Percentiles rank a stretch among this genome's conserved stretches.
Evolutionary conservation across 2,797 vertebrate genomes (phyloP).

Genomic region (Onychomys leucogaster): DNA sequence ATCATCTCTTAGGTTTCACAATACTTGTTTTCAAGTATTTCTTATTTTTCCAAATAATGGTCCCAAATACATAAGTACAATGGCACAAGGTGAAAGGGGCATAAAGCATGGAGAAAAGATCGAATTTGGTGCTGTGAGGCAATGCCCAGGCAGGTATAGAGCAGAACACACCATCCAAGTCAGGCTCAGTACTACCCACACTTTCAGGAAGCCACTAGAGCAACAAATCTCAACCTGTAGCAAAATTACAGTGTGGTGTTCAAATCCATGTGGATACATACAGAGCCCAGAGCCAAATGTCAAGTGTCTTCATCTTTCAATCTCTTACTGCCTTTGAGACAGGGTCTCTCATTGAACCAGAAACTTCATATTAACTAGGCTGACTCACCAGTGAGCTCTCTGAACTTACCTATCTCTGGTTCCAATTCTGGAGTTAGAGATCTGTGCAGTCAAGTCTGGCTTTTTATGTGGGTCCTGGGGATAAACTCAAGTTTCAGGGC

Average conservation of each 20-base stretch:
- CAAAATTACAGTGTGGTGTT: background rate
- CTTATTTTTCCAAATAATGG: background rate
- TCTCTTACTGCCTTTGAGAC: background rate
- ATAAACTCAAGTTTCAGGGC: background rate
- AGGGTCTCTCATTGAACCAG: background rate
- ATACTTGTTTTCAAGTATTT: background rate
- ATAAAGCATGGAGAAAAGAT: background rate
- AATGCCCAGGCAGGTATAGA: background rate
- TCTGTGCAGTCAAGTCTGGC: background rate
- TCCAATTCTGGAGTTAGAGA: background rate
- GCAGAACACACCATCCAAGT: background rate
- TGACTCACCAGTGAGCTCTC: background rate
- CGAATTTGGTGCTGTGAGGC: no score
- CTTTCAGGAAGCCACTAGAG: background rate
- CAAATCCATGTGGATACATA: no score
- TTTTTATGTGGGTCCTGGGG: background rate
- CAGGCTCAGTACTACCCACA: no score
- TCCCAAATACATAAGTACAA: background rate
- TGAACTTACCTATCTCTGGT: background rate
- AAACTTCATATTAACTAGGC: background rate
- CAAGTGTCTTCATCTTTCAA: background rate
- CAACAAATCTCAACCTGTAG: background rate
- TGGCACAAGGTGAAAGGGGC: background rate
- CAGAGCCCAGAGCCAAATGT: background rate
- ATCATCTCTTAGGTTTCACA: background rate